Evolutionary conservation across 2,113 vertebrate species (phyloP), one percentile per base, ranked within the genome.

Genomic region (Phrynocephalus versicolor): DNA sequence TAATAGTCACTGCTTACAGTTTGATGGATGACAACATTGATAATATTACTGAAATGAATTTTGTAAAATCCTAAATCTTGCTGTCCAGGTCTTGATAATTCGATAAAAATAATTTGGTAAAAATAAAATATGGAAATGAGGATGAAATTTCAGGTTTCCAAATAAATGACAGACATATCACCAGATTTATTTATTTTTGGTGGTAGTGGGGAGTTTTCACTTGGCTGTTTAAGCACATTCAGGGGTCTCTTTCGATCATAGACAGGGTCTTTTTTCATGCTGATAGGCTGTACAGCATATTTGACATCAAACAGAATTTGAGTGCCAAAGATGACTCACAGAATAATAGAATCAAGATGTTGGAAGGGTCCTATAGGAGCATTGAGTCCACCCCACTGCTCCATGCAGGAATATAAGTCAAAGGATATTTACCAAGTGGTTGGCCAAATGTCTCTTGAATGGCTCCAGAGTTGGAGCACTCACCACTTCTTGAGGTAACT

Each of bases 111-210:
- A n/a, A 12, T 14, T 72, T 60, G 2, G 62, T 70, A 82, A 16
- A 62, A 67, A 64, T 81, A 82, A 71, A 72, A 37, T 19, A 82
- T 72, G 23, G n/a, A 82, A 82, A 82, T 58, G 67, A 58, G 23
- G 25, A 35, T 18, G 6, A 27, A 16, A 65, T 5, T 65, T 65
- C 35, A 41, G 13, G 14, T 57, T 72, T 82, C 71, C 25, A 55
- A 82, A 55, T 72, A 39, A 12, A 82, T 39, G 64, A 19, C 41
- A 81, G 64, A 33, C 1, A 76, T 70, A 9, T 33, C 41, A 55
- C 30, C 65, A 55, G 30, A 13, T 81, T 81, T 69, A n/a, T 51
- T 51, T 51, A 51, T 51, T 51, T 51, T 51, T 51, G n/a, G n/a
- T n/a, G n/a, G n/a, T n/a, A n/a, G n/a, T n/a, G n/a, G n/a, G n/a